Base-by-base conservation (phyloP, 2,113 vertebrate genomes). In the Campylomormyrus tamandua region DNA sequence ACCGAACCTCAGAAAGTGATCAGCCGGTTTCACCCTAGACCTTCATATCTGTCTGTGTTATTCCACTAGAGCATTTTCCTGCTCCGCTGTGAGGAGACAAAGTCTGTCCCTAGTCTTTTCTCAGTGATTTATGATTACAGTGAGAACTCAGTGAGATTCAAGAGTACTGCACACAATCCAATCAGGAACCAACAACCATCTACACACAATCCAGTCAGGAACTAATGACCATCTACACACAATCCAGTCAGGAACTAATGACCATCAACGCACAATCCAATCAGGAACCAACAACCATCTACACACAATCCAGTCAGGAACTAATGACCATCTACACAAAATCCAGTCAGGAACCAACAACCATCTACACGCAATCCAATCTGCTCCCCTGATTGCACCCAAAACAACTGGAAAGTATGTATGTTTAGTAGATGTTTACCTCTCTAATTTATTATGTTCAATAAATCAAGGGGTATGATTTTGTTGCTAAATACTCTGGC, bases 321-420 rank as follows among this genome's bases (percentile, higher is more conserved):
- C 10, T 2, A 49, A 49, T 2, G 2, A 49, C 48, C 10, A 11
- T 49, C 48, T 49, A 49, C 9, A n/a, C n/a, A n/a, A n/a, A 52
- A 52, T 17, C 50, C 50, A 52, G 13, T 52, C 50, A 2, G 50
- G 13, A 52, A 52, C 10, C 0, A 49, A 49, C 0, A 0, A 49
- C 48, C 10, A 11, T 31, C 1, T 46, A 46, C 46, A 48, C 46
- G 3, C 49, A 50, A 50, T 50, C 49, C 49, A 50, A 13, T 50
- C 49, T 50, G 49, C 49, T 50, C 13, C 49, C 49, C 49, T 15
- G 49, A 50, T 50, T 50, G 49, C 11, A 50, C 49, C 19, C 53
- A 56, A 89, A 90, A 90, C 87, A 42, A 90, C 88, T 80, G 66
- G 62, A 89, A 92, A 92, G 90, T 87, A 89, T 89, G 53, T 83